A percentile compares a stretch with the other conserved stretches of the same genome.
phyloP scores from a whole-genome alignment of 2,888 invertebrate genomes.

The Monoplex corrugatus region DNA sequence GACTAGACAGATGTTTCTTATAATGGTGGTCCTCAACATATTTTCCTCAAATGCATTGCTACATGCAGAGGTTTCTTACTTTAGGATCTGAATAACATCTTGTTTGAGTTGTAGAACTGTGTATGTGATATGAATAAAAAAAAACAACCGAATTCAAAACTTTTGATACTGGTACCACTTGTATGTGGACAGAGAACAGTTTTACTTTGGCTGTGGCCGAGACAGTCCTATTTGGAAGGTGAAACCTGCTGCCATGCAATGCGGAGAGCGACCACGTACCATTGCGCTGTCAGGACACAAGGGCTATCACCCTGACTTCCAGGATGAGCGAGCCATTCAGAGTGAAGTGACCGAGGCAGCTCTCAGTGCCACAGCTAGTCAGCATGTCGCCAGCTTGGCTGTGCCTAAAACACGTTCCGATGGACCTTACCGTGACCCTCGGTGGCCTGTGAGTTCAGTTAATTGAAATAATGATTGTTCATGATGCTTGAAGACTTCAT shows the following conservation, averaged over 20 bases:
- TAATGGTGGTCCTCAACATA: no score
- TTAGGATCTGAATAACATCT: no score
- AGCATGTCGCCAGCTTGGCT: slow-evolving; percentile 67
- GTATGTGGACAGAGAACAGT: slow-evolving; percentile 67
- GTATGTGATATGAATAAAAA: no score
- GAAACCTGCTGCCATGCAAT: slow-evolving; percentile 59
- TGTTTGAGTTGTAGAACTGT: no score
- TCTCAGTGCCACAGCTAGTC: slow-evolving; percentile 62
- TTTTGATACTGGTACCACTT: not conserved
- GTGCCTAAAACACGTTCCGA: slow-evolving; percentile 69
- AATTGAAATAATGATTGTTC: no score
- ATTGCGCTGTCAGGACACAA: slow-evolving; percentile 66
- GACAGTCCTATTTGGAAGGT: slow-evolving; percentile 73
- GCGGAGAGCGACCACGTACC: slow-evolving; percentile 63
- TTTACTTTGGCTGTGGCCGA: slow-evolving; percentile 76
- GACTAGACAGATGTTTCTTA: no score
- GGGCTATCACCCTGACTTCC: slow-evolving; percentile 64
- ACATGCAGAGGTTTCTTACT: no score
- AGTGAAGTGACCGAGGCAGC: slow-evolving; percentile 66
- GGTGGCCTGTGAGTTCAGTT: slow-evolving; percentile 71
- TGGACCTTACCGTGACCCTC: slow-evolving; percentile 73
- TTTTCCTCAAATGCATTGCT: no score
- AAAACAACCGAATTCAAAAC: not conserved
- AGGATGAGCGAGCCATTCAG: slow-evolving; percentile 66
- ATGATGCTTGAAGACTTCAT: no score